phyloP scores from a whole-genome alignment of 23 tunicate species.

The Phallusia fumigata region DNA sequence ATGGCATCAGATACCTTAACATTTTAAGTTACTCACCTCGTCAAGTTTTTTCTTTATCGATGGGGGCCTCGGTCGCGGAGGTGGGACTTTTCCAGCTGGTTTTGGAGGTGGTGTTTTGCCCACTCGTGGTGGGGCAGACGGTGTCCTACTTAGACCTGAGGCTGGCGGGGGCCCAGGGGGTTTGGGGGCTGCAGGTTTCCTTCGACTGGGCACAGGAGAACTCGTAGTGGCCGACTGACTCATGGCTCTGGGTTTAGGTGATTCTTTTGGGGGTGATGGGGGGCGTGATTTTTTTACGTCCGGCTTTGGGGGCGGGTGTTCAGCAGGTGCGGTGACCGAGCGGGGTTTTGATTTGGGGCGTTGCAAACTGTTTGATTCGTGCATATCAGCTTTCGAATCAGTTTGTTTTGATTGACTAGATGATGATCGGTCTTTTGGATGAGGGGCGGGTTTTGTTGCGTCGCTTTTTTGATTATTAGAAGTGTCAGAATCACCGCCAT shows the following conservation, averaged over 20 bases:
- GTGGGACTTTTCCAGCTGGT: constrained; percentile 33
- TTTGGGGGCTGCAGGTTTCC: constrained; percentile 48
- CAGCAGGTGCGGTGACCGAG: background rate
- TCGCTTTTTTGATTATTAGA: background rate
- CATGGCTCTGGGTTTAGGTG: background rate
- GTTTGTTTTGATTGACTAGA: background rate
- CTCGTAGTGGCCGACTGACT: background rate
- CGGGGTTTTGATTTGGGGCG: constrained; percentile 10
- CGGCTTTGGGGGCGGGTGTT: background rate
- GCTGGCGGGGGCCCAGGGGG: constrained; percentile 39
- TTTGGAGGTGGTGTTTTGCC: constrained; percentile 15
- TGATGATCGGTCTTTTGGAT: background rate
- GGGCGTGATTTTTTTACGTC: constrained; percentile 8
- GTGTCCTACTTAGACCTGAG: background rate
- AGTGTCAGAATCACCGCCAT: background rate
- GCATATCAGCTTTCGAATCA: background rate
- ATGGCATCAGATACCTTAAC: too few species aligned
- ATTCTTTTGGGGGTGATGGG: constrained; percentile 15
- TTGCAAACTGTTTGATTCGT: background rate
- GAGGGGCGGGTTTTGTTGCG: background rate
- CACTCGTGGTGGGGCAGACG: constrained; percentile 29
- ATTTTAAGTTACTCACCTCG: background rate
- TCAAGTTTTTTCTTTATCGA: constrained; percentile 31
- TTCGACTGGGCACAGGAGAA: constrained; percentile 3
- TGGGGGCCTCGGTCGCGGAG: constrained; percentile 83